Evolutionary conservation across 2,113 vertebrate genomes (phyloP).

Genomic region (Larimichthys polyactis): DNA sequence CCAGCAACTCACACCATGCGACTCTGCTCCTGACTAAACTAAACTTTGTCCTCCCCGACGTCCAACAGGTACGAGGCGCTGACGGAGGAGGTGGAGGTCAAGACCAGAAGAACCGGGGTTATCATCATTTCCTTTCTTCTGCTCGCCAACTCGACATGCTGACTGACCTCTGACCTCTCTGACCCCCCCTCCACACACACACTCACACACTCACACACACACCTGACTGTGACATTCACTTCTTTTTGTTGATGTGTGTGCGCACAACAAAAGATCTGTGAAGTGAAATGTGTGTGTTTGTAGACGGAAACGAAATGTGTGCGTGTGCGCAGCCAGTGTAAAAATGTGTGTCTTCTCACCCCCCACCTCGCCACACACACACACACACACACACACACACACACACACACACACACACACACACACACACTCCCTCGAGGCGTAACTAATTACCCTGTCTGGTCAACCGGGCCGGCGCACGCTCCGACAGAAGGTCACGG

Average conservation of each 20-base stretch:
- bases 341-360: constrained; percentile 23
- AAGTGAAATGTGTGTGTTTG: neutral
- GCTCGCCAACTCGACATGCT: neutral
- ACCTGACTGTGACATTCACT: neutral
- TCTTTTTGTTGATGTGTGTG: constrained; percentile 6
- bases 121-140: too few species aligned
- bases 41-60: too few species aligned
- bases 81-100: too few species aligned
- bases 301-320: constrained; percentile 6
- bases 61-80: too few species aligned
- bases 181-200: neutral
- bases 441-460: constrained; percentile 82
- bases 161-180: constrained; percentile 17
- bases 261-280: constrained; percentile 2
- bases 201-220: neutral
- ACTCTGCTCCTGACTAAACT: too few species aligned
- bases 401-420: too few species aligned
- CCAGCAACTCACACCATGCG: too few species aligned
- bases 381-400: too few species aligned
- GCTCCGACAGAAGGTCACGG: constrained; percentile 79
- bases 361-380: neutral
- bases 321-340: constrained; percentile 30
- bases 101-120: too few species aligned
- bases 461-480: constrained; percentile 75
- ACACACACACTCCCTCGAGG: constrained; percentile 61